These are phyloP conservation scores for Xanthostigma xanthostigma DNA, from an alignment of 2,888 invertebrate species.

Conservation along the genomic window DNA sequence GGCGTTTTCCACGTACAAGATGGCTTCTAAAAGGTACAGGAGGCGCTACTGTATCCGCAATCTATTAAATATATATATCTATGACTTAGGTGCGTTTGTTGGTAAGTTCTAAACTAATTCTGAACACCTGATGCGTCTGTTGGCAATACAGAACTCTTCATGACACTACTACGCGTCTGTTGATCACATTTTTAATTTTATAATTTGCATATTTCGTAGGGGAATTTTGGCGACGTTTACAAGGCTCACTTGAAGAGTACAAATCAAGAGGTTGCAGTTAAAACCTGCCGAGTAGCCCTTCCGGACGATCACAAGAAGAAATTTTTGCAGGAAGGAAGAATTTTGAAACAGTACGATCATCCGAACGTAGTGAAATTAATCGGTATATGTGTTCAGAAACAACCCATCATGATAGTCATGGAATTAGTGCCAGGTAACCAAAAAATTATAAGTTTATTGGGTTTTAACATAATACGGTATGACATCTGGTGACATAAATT, in stretches of 20 bases:
- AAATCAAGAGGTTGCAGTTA: conserved; percentile 83
- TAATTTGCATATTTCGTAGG: conserved; percentile 37
- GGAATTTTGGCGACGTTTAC: conserved; percentile 95
- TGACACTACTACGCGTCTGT: too few species aligned
- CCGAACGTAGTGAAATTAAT: conserved; percentile 92
- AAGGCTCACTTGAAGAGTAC: conserved; percentile 73
- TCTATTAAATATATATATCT: too few species aligned
- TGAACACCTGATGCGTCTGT: too few species aligned
- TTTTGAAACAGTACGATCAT: conserved; percentile 92
- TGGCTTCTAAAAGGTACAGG: too few species aligned
- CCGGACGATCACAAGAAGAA: conserved; percentile 89
- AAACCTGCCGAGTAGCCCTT: conserved; percentile 85
- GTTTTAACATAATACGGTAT: too few species aligned
- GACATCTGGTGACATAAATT: too few species aligned
- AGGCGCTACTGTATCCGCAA: too few species aligned
- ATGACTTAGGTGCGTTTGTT: too few species aligned
- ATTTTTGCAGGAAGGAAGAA: conserved; percentile 88
- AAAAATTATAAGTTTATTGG: neutral
- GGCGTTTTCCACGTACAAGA: too few species aligned
- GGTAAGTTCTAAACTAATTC: too few species aligned
- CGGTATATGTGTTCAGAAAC: conserved; percentile 94
- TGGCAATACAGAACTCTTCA: too few species aligned
- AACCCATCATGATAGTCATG: conserved; percentile 99
- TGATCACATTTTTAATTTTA: conserved; percentile 1
- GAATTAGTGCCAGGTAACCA: conserved; percentile 75